Evolutionary conservation across 2,113 vertebrate species (phyloP).

Genomic region (Typhlomys cinereus): DNA sequence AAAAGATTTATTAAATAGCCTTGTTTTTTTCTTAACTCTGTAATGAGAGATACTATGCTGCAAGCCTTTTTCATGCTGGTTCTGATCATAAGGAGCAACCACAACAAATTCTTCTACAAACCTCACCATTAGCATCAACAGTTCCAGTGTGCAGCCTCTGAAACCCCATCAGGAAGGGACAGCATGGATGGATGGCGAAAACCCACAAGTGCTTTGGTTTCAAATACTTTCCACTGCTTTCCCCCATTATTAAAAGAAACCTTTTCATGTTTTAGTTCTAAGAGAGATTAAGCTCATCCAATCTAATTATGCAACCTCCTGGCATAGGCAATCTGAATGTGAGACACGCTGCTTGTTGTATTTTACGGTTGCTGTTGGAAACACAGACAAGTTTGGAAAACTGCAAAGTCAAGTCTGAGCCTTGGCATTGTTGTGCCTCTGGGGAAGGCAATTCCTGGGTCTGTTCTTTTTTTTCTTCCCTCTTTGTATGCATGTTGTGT

Average conservation of each 20-base stretch:
- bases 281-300: conserved; percentile 68
- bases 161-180: conserved; percentile 58
- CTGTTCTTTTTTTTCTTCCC: conserved; percentile 46
- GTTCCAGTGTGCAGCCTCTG: conserved; percentile 20
- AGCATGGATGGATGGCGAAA: conserved; percentile 45
- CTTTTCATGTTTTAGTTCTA: conserved; percentile 65
- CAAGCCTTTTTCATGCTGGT: conserved; percentile 27
- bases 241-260: conserved; percentile 52
- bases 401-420: conserved; percentile 42
- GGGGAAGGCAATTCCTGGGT: conserved; percentile 57
- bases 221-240: conserved; percentile 48
- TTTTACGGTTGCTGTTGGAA: conserved; percentile 84
- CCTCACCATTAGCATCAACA: conserved; percentile 12
- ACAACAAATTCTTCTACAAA: conserved; percentile 45
- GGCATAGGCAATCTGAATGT: conserved; percentile 62
- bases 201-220: conserved; percentile 44
- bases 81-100: conserved; percentile 35
- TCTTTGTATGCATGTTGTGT: conserved; percentile 60
- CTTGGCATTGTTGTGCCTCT: conserved; percentile 45
- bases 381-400: conserved; percentile 75
- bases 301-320: conserved; percentile 65
- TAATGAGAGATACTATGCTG: background rate
- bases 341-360: conserved; percentile 67
- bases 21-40: conserved; percentile 42
- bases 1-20: background rate